These are phyloP conservation scores for Meteorus sp. DNA, from an alignment of 1,140 invertebrate species.

Conservation along the genomic window DNA sequence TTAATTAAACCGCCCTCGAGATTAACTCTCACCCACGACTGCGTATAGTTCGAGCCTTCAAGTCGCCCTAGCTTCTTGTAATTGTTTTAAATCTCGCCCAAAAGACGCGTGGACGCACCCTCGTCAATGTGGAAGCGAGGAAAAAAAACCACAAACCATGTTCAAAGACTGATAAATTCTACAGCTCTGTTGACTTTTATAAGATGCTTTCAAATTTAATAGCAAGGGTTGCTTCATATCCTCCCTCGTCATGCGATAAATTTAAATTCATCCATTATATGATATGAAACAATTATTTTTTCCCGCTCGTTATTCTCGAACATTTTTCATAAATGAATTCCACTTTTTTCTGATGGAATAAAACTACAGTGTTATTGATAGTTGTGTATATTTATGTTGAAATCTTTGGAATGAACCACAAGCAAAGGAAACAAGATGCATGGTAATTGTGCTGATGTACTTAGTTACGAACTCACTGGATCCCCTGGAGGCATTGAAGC, in stretches of 20 bases:
- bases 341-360: too few species aligned
- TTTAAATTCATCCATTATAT: background rate
- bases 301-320: too few species aligned
- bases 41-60: background rate
- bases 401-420: too few species aligned
- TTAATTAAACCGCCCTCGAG: conserved; percentile 60
- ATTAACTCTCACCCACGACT: conserved; percentile 47
- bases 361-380: too few species aligned
- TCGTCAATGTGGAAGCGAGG: background rate
- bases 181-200: conserved; percentile 1
- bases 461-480: conserved; percentile 8
- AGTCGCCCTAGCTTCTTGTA: conserved; percentile 38
- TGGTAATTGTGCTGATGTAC: background rate
- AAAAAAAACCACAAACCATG: conserved; percentile 14
- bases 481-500: conserved; percentile 2
- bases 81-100: conserved; percentile 58
- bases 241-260: background rate
- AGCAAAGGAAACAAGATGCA: too few species aligned
- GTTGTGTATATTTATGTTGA: too few species aligned
- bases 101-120: background rate
- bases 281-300: background rate
- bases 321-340: too few species aligned
- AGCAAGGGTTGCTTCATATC: background rate
- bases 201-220: background rate
- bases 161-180: conserved; percentile 6